phyloP scores from a whole-genome alignment of 2,797 vertebrate genomes.

The Cyprinodon diabolis region DNA sequence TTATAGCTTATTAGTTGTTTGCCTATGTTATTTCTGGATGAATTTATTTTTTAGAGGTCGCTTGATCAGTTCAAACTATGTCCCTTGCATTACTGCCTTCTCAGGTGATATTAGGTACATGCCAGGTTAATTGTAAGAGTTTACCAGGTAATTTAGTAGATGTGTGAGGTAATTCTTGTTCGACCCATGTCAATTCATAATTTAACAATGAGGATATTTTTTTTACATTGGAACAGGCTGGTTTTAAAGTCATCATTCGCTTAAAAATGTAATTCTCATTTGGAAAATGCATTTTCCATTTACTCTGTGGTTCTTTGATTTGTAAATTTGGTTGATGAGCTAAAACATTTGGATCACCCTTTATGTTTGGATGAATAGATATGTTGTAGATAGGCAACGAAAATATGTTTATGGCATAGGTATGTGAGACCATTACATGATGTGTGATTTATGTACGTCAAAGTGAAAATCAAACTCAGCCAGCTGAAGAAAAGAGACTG shows the following conservation, averaged over 20 bases:
- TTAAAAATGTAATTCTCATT: neutral
- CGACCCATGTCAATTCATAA: neutral
- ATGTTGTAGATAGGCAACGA: slow-evolving; percentile 12
- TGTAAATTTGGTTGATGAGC: neutral
- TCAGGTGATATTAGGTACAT: no score
- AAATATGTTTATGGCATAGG: slow-evolving; percentile 9
- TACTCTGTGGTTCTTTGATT: neutral
- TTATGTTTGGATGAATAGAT: neutral
- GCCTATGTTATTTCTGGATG: no score
- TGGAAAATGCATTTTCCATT: neutral
- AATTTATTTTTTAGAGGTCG: no score
- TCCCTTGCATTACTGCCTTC: no score
- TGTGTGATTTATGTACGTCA: slow-evolving; percentile 44
- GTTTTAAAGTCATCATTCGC: neutral
- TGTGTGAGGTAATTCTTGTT: no score
- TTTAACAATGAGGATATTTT: neutral
- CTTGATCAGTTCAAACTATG: no score
- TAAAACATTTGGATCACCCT: neutral
- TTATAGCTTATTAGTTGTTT: no score
- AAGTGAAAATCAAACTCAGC: slow-evolving; percentile 26
- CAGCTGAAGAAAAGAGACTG: slow-evolving; percentile 20
- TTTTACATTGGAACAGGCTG: neutral
- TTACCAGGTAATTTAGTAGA: no score
- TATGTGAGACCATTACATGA: slow-evolving; percentile 25
- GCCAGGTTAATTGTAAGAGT: no score